Conservation (phyloP, 2,888 invertebrate genomes). For the Ennomos fuscantarius region DNA sequence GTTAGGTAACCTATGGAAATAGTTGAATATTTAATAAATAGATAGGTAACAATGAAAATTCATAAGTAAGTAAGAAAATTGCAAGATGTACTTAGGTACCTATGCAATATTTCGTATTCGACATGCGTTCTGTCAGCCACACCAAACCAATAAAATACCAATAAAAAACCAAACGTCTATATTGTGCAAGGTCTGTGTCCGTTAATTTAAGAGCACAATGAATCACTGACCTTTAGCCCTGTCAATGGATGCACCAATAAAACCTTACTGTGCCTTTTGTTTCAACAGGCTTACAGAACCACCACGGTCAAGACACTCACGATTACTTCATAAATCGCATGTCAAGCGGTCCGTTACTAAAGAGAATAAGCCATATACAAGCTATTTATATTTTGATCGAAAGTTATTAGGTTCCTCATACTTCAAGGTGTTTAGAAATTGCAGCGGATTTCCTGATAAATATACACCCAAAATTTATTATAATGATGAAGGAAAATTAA, state of each 20-base stretch:
- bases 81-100: background rate
- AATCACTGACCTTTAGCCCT: slow-evolving; percentile 37
- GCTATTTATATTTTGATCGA: background rate
- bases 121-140: background rate
- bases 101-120: background rate
- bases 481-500: slow-evolving; percentile 30
- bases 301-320: slow-evolving; percentile 31
- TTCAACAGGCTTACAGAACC: slow-evolving; percentile 10
- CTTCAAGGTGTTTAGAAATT: slow-evolving; percentile 23
- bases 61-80: too few relatives aligned
- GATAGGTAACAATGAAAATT: too few relatives aligned
- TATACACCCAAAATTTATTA: slow-evolving; percentile 15
- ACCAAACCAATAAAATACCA: background rate
- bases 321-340: slow-evolving; percentile 16
- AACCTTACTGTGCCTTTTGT: slow-evolving; percentile 14
- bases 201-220: slow-evolving; percentile 30
- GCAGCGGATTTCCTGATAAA: slow-evolving; percentile 26
- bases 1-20: too few relatives aligned
- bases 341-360: slow-evolving; percentile 17
- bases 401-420: slow-evolving; percentile 8
- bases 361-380: background rate
- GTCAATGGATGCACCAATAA: slow-evolving; percentile 35
- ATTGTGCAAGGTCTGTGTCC: slow-evolving; percentile 29
- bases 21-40: too few relatives aligned
- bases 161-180: slow-evolving; percentile 5